Evolutionary conservation across 1,140 invertebrate species (phyloP).

Genomic region (Drosophila hydei): DNA sequence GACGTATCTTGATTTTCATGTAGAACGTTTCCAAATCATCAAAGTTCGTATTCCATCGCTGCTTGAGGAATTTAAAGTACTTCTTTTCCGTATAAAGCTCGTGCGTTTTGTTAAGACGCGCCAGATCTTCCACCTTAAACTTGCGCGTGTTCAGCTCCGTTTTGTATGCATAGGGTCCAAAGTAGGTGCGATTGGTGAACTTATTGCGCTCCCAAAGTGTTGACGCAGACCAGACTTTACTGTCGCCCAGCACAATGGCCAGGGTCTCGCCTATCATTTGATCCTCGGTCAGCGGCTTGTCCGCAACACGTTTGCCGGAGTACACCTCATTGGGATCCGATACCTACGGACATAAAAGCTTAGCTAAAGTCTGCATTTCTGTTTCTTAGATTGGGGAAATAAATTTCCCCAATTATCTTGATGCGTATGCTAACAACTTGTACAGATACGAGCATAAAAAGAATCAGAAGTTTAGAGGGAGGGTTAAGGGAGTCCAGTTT

Average conservation of each 20-base stretch:
- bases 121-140: conserved; percentile 94
- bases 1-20: conserved; percentile 96
- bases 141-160: conserved; percentile 92
- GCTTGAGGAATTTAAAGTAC: conserved; percentile 95
- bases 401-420: conserved; percentile 13
- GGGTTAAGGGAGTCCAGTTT: conserved; percentile 21
- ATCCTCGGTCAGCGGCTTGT: conserved; percentile 94
- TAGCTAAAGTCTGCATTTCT: background rate
- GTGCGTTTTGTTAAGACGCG: conserved; percentile 91
- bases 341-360: conserved; percentile 85
- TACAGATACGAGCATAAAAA: conserved; percentile 58
- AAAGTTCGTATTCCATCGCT: conserved; percentile 97
- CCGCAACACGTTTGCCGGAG: conserved; percentile 94
- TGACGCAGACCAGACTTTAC: conserved; percentile 95
- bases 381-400: background rate
- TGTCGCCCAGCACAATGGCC: conserved; percentile 94
- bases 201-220: conserved; percentile 98
- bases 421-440: conserved; percentile 62
- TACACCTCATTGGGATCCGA: conserved; percentile 97
- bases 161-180: conserved; percentile 97
- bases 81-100: conserved; percentile 92
- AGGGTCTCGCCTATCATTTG: conserved; percentile 97
- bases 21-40: conserved; percentile 96
- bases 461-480: background rate
- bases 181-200: conserved; percentile 95